phyloP scores from a whole-genome alignment of 2,797 vertebrate species.

The Myripristis jacobus region DNA sequence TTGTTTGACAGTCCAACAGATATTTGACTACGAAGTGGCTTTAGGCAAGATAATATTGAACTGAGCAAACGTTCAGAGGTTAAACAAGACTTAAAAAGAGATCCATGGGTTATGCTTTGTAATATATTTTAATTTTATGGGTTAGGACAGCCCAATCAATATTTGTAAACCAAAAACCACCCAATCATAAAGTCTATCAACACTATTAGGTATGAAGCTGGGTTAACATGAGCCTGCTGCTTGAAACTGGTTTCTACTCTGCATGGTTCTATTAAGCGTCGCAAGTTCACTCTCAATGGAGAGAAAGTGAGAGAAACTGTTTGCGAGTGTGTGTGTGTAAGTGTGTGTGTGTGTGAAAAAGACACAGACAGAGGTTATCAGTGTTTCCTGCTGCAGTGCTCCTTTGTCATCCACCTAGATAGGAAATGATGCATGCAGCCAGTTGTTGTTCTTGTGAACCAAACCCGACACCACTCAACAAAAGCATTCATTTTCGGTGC shows the following conservation, averaged over 20 bases:
- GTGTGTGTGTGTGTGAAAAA: neutral
- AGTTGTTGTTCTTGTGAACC: conserved; percentile 34
- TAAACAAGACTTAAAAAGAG: conserved; percentile 30
- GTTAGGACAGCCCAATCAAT: conserved; percentile 1
- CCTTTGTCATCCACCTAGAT: conserved; percentile 23
- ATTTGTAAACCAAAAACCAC: conserved; percentile 15
- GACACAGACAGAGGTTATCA: neutral
- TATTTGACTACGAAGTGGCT: conserved; percentile 39
- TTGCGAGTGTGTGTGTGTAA: neutral
- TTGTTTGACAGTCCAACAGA: conserved; percentile 25
- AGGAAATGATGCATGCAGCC: conserved; percentile 40
- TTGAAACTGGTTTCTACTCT: neutral
- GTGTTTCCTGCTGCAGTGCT: neutral
- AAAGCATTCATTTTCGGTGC: neutral
- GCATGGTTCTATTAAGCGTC: neutral
- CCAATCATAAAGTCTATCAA: neutral
- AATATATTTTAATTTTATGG: conserved; percentile 15
- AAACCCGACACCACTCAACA: conserved; percentile 10
- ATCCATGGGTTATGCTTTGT: neutral
- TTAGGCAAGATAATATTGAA: neutral
- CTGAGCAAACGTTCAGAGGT: conserved; percentile 40
- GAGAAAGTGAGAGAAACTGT: neutral
- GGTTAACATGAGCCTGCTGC: neutral
- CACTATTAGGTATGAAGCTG: neutral
- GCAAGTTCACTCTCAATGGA: neutral